Percentiles rank a stretch among this genome's conserved stretches.
Conservation (phyloP, 2,113 vertebrate genomes). For the Oplegnathus fasciatus region DNA sequence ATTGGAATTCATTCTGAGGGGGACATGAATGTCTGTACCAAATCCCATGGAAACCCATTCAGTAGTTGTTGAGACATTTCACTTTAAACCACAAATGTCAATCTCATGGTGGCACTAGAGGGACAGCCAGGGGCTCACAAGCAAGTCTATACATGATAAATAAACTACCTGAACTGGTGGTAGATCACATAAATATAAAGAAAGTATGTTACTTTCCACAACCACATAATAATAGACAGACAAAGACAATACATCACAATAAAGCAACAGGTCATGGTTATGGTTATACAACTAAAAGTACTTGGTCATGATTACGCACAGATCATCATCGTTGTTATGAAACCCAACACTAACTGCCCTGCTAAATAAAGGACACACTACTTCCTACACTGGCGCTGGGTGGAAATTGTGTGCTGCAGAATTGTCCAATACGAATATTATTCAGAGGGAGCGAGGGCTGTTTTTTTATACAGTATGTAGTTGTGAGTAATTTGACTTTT, state of each 20-base stretch:
- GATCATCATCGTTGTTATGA: neutral
- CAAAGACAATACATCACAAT: neutral
- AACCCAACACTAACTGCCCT: neutral
- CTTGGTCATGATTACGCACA: neutral
- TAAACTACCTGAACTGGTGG: neutral
- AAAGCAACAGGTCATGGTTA: neutral
- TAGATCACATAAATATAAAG: neutral
- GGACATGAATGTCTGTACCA: neutral
- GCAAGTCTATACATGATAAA: neutral
- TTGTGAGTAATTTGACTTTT: conserved; percentile 34
- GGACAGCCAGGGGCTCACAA: neutral
- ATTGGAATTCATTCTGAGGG: neutral
- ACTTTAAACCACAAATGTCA: neutral
- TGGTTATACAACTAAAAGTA: neutral
- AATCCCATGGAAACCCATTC: neutral
- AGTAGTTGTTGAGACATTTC: neutral
- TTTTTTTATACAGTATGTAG: neutral
- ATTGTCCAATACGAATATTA: neutral
- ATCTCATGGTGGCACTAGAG: neutral
- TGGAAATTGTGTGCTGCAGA: neutral
- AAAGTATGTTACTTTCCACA: neutral
- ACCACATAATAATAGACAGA: neutral
- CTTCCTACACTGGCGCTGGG: neutral
- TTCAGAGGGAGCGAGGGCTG: neutral
- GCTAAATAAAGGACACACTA: neutral